Evolutionary conservation across 1,140 invertebrate species (phyloP), one percentile per base, ranked within the genome.

Genomic region (Zophobas morio): DNA sequence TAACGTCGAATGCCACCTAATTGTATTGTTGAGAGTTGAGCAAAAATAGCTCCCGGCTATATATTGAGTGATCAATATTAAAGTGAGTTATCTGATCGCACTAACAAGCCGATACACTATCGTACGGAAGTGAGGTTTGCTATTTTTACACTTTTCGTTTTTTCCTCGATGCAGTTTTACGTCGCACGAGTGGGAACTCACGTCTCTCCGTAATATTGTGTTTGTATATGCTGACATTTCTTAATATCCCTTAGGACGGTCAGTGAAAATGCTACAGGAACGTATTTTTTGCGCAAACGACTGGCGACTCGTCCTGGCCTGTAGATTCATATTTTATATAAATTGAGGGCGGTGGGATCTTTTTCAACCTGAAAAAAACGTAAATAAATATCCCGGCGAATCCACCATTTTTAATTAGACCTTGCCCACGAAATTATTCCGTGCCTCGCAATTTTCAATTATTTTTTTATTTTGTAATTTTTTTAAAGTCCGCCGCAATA

Each of bases 191-290:
- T 34, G 54, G 34, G 32, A 57, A 51, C 49, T 4, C 49, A 51
- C 49, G 49, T 51, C 49, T 34, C 34, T 57, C 34, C 35, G 35
- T 57, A 35, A 57, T 57, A 57, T 57, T 34, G 54, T 36, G 54
- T 57, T 57, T 57, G 54, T 57, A 57, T 35, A 57, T 57, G 54
- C 54, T 57, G 54, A 57, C 54, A 57, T 57, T 57, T 57, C 54
- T 57, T 57, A 57, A 57, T 57, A 57, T 57, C 54, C 34, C 54
- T 35, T 0, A 57, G 54, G 54, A 57, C 54, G 54, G 54, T 33
- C 54, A 57, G 54, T 57, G 20, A 6, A 57, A 20, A 51, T 51
- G 49, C 49, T 51, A 51, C 49, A 53, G 32, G 8, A 57, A 57
- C 54, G 8, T 57, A 57, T 57, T 57, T 57, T 57, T 57, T 57